These are phyloP conservation scores for Drosophila persimilis DNA, from an alignment of 1,140 invertebrate genomes.

Conservation along the genomic window DNA sequence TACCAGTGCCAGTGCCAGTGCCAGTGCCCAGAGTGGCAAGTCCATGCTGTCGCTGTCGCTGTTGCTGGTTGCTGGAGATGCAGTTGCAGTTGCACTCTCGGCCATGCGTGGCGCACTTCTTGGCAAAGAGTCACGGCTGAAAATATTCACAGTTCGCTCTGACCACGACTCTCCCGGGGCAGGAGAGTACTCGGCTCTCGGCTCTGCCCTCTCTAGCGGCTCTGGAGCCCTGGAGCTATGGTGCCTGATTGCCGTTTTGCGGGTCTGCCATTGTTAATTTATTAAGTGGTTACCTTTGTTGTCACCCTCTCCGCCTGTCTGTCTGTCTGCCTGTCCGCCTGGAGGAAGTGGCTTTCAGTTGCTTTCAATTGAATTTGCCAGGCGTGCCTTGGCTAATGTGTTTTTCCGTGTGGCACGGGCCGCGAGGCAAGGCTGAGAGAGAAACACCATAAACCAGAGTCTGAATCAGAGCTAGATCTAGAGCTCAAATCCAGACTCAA, in stretches of 20 bases:
- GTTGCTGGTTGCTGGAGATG: constrained; percentile 3
- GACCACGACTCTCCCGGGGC: constrained; percentile 27
- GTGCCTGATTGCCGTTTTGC: constrained; percentile 64
- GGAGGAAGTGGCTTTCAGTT: constrained; percentile 27
- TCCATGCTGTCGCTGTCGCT: not conserved
- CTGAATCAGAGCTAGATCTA: not conserved
- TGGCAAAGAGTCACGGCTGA: constrained; percentile 67
- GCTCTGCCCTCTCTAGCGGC: not conserved
- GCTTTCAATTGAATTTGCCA: constrained; percentile 59
- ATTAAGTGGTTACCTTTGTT: constrained; percentile 78
- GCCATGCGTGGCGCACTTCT: constrained; percentile 74
- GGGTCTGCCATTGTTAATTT: constrained; percentile 75
- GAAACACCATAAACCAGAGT: constrained; percentile 37
- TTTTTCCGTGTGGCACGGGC: constrained; percentile 40
- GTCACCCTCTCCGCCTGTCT: constrained; percentile 44
- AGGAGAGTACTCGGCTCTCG: constrained; percentile 19
- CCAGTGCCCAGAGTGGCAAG: constrained; percentile 9
- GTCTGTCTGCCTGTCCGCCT: constrained; percentile 27
- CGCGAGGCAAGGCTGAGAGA: not conserved
- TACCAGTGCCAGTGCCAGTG: not conserved
- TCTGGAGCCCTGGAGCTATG: constrained; percentile 24
- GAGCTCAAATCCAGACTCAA: not conserved
- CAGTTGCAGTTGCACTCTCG: constrained; percentile 45
- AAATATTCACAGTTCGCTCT: constrained; percentile 36
- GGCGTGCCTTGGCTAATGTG: constrained; percentile 50